These are phyloP conservation scores for Dinocampus coccinellae DNA, from an alignment of 2,888 invertebrate genomes.

Conservation along the genomic window DNA sequence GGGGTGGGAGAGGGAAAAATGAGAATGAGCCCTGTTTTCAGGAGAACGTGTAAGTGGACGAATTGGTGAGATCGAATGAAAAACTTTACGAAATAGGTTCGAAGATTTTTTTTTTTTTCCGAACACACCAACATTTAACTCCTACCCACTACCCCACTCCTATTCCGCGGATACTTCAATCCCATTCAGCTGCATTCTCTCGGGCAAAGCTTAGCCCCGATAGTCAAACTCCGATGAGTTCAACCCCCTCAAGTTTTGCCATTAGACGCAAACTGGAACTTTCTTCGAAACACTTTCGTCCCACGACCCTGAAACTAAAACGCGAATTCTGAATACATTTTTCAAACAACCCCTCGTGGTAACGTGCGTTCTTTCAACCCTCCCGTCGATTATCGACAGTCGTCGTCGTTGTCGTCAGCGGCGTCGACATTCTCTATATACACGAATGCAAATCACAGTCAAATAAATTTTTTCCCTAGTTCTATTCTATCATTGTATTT, in stretches of 20 bases:
- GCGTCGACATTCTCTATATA: neutral
- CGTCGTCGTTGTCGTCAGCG: neutral
- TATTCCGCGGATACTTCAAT: slow-evolving; percentile 12
- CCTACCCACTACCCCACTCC: slow-evolving; percentile 15
- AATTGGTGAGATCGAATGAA: slow-evolving; percentile 47
- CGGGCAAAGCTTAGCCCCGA: slow-evolving; percentile 55
- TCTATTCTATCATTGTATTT: slow-evolving; percentile 3
- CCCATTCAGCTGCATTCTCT: slow-evolving; percentile 38
- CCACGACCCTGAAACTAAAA: slow-evolving; percentile 63
- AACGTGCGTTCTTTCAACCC: neutral
- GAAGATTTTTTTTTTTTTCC: slow-evolving; percentile 38
- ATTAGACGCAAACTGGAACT: slow-evolving; percentile 67
- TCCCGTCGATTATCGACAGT: slow-evolving; percentile 6
- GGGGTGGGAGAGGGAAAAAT: slow-evolving; percentile 27
- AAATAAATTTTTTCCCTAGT: neutral
- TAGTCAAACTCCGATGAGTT: slow-evolving; percentile 62
- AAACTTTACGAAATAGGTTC: slow-evolving; percentile 51
- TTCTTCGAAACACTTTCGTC: slow-evolving; percentile 68
- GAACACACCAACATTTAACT: no score
- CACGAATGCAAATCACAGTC: slow-evolving; percentile 7
- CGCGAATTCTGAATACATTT: slow-evolving; percentile 62
- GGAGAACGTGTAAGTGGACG: slow-evolving; percentile 42
- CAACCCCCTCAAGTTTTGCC: slow-evolving; percentile 61
- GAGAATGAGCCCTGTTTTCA: slow-evolving; percentile 35
- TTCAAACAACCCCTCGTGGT: slow-evolving; percentile 31